Evolutionary conservation across 2,113 vertebrate genomes (phyloP).

Genomic region (Symphodus melops): DNA sequence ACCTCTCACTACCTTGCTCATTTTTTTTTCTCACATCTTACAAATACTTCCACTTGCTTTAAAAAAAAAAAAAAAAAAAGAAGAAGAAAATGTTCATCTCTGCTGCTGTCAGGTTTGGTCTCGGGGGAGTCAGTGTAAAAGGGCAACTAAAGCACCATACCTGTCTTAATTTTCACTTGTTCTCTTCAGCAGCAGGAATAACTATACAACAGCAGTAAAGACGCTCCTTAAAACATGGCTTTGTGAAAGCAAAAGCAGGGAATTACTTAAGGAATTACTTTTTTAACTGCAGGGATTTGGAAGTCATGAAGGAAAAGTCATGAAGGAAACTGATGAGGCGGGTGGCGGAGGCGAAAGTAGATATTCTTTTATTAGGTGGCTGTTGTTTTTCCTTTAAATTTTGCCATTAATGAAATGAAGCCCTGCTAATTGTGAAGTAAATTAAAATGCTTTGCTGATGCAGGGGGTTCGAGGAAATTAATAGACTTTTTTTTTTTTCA

Average conservation of each 20-base stretch:
- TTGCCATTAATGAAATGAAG: conserved; percentile 80
- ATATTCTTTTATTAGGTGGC: conserved; percentile 76
- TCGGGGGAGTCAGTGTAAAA: conserved; percentile 70
- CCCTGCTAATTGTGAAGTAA: conserved; percentile 81
- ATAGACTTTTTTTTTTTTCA: conserved; percentile 72
- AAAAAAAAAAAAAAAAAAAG: too few species aligned
- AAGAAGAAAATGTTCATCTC: too few species aligned
- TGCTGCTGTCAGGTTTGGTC: conserved; percentile 64
- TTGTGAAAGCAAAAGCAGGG: conserved; percentile 57
- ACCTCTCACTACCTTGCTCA: conserved; percentile 31
- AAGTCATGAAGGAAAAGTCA: conserved; percentile 70
- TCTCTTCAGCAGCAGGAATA: conserved; percentile 46
- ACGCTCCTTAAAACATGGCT: conserved; percentile 61
- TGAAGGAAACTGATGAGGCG: conserved; percentile 67
- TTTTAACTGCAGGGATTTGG: conserved; percentile 66
- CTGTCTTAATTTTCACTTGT: conserved; percentile 62
- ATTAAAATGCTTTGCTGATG: conserved; percentile 82
- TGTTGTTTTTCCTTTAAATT: conserved; percentile 77
- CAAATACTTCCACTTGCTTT: conserved; percentile 40
- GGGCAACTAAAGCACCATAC: conserved; percentile 67
- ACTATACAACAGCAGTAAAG: conserved; percentile 52
- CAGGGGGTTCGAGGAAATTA: conserved; percentile 76
- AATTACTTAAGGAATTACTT: conserved; percentile 75
- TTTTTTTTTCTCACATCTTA: conserved; percentile 44
- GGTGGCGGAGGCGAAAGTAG: conserved; percentile 54